Conservation (phyloP, 2,113 vertebrate species). For the Tilapia sparmanii region DNA sequence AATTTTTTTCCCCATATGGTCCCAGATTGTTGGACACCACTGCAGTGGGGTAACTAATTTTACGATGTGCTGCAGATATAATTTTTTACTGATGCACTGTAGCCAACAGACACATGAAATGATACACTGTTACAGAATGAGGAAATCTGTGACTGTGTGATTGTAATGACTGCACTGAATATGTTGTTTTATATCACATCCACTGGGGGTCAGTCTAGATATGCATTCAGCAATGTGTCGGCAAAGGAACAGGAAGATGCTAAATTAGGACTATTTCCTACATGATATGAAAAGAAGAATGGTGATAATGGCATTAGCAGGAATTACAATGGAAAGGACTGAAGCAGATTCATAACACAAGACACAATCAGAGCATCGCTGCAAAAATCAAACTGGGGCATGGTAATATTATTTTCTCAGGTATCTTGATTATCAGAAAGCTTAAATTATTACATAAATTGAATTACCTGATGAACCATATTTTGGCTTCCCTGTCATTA, state of each 20-base stretch:
- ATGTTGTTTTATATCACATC: neutral
- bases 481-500: neutral
- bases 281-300: neutral
- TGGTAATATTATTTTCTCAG: neutral
- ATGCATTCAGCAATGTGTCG: neutral
- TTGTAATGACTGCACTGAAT: neutral
- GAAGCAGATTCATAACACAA: neutral
- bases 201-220: conserved; percentile 24
- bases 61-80: neutral
- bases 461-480: neutral
- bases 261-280: fast-evolving
- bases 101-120: neutral
- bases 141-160: neutral
- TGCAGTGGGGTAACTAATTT: neutral
- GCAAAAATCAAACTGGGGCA: neutral
- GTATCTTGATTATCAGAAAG: neutral
- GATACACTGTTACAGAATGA: neutral
- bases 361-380: neutral
- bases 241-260: neutral
- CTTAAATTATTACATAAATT: neutral
- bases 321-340: neutral
- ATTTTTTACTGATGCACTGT: neutral
- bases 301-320: neutral
- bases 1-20: neutral
- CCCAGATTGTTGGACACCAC: neutral